Evolutionary conservation across 53 echinoderm and acorn worm species (phyloP).

Genomic region (Paracentrotus lividus): DNA sequence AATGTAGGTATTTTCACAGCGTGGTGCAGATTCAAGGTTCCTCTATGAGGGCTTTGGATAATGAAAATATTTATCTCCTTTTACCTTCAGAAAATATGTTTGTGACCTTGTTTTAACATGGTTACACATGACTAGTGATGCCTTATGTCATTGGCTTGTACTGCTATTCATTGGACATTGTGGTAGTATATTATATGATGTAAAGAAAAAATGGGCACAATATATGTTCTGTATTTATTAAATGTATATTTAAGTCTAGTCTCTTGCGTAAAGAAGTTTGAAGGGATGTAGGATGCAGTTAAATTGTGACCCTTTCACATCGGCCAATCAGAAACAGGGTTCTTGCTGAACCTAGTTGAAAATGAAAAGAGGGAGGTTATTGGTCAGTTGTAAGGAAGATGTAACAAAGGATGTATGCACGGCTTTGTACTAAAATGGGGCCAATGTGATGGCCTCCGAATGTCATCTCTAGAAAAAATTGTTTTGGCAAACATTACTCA

Average conservation of each 20-base stretch:
- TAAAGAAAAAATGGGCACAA: not conserved
- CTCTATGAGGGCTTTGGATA: not conserved
- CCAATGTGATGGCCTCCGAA: no score
- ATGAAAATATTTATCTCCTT: not conserved
- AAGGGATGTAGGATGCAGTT: not conserved
- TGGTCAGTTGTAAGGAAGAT: not conserved
- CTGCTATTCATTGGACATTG: not conserved
- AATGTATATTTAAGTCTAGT: not conserved
- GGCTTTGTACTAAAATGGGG: no score
- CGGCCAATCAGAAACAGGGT: not conserved
- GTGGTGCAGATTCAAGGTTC: not conserved
- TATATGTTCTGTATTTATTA: not conserved
- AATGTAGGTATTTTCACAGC: not conserved
- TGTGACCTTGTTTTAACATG: not conserved
- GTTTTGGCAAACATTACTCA: no score
- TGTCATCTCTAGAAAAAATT: no score
- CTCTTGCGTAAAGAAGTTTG: not conserved
- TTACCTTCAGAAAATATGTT: not conserved
- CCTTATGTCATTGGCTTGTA: not conserved
- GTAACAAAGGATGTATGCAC: no score
- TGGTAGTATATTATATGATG: not conserved
- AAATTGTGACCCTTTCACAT: not conserved
- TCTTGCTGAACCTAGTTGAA: not conserved
- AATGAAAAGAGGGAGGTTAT: not conserved
- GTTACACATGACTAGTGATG: not conserved